A percentile compares a stretch with the other conserved stretches of the same genome.
Evolutionary conservation across 2,888 invertebrate species (phyloP).

Genomic region (Eurytoma californica): DNA sequence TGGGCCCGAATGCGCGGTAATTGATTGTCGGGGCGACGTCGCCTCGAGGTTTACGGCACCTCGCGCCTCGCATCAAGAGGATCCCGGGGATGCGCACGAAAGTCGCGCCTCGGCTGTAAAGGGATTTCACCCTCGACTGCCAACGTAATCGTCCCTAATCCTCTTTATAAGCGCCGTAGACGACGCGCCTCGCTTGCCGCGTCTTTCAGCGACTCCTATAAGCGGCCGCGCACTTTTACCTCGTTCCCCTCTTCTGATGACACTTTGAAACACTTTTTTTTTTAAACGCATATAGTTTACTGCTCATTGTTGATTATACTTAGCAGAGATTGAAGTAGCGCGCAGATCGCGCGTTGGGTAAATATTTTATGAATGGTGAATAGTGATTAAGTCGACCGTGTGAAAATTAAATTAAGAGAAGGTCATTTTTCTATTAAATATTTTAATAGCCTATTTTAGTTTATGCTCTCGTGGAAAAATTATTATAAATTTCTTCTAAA

Average conservation of each 20-base stretch:
- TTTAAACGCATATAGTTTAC: neutral
- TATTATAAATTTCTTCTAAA: too few relatives aligned
- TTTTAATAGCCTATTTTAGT: too few relatives aligned
- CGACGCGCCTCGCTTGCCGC: too few relatives aligned
- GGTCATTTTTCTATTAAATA: too few relatives aligned
- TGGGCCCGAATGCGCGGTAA: constrained; percentile 24
- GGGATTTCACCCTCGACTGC: constrained; percentile 42
- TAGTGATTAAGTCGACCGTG: too few relatives aligned
- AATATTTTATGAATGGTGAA: too few relatives aligned
- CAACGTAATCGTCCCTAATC: constrained; percentile 26
- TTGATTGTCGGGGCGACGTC: constrained; percentile 36
- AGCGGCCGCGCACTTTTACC: neutral
- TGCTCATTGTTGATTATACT: too few relatives aligned
- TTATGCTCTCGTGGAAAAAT: too few relatives aligned
- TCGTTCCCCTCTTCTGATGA: neutral
- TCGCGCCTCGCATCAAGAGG: neutral
- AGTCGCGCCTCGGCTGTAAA: constrained; percentile 36
- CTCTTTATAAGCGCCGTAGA: constrained; percentile 22
- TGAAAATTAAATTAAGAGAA: too few relatives aligned
- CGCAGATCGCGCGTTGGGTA: too few relatives aligned
- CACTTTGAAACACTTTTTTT: neutral
- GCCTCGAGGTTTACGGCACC: neutral
- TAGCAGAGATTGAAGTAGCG: neutral
- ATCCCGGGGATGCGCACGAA: constrained; percentile 9
- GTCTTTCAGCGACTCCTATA: neutral